Evolutionary conservation across 1,140 invertebrate species (phyloP).

Genomic region (Ptiloglossa arizonensis): DNA sequence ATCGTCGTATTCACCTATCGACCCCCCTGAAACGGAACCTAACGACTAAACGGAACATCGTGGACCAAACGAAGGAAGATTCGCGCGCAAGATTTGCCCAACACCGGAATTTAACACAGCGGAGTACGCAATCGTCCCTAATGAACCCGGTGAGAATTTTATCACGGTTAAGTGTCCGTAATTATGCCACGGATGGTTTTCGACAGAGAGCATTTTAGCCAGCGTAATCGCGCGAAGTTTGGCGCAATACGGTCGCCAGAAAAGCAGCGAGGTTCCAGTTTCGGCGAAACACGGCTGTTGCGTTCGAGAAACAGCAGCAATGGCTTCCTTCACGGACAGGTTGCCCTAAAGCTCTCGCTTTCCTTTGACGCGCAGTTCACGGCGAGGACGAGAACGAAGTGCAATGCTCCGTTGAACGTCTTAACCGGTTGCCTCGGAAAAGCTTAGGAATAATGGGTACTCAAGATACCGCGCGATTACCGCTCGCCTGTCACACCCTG

Average conservation of each 20-base stretch:
- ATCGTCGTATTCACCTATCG: too few relatives aligned
- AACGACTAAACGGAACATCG: too few relatives aligned
- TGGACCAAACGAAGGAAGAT: too few relatives aligned
- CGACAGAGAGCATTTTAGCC: conserved; percentile 17
- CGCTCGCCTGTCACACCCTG: conserved; percentile 52
- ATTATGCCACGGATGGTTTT: conserved; percentile 32
- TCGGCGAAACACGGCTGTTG: background rate
- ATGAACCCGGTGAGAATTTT: background rate
- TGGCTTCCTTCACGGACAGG: background rate
- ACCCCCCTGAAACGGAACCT: too few relatives aligned
- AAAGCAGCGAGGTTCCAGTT: background rate
- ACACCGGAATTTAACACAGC: background rate
- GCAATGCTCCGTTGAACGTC: conserved; percentile 50
- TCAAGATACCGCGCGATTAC: conserved; percentile 55
- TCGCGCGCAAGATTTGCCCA: background rate
- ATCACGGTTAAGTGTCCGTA: conserved; percentile 20
- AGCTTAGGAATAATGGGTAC: conserved; percentile 49
- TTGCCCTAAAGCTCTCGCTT: conserved; percentile 22
- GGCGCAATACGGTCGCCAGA: background rate
- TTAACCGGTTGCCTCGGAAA: conserved; percentile 48
- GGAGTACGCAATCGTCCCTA: conserved; percentile 27
- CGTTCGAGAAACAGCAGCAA: background rate
- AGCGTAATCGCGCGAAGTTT: conserved; percentile 19
- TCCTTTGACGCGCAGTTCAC: conserved; percentile 3
- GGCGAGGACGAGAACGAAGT: conserved; percentile 15